Percentiles rank a stretch among this genome's conserved stretches.
Conservation (phyloP, 2,888 invertebrate genomes). For the Urechis unicinctus region DNA sequence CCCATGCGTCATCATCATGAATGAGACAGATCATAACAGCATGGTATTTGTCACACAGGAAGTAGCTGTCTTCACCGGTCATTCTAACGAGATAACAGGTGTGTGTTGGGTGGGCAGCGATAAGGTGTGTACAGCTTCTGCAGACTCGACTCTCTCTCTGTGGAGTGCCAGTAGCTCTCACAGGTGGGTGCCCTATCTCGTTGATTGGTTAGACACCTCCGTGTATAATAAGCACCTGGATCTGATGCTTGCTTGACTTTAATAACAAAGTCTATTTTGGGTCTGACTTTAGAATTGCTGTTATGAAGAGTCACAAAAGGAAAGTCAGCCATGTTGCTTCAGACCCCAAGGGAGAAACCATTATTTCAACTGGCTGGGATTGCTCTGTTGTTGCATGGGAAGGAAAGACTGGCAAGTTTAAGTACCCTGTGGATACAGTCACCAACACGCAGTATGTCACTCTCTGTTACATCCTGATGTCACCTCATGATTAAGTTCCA, state of each 20-base stretch:
- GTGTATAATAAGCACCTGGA: too few relatives aligned
- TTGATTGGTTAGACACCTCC: too few relatives aligned
- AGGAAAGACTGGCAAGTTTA: conserved; percentile 26
- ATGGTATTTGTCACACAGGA: too few relatives aligned
- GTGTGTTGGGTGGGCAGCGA: conserved; percentile 42
- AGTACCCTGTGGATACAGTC: too few relatives aligned
- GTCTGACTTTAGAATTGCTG: conserved; percentile 10
- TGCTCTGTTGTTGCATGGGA: conserved; percentile 43
- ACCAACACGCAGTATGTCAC: too few relatives aligned
- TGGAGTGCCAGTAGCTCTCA: conserved; percentile 44
- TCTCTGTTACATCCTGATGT: too few relatives aligned
- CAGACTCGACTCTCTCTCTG: conserved; percentile 38
- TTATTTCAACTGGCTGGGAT: conserved; percentile 49
- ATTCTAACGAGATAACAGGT: conserved; percentile 38
- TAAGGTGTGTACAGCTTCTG: conserved; percentile 40
- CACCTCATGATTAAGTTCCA: too few relatives aligned
- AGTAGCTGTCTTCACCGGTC: conserved; percentile 35
- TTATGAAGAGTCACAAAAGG: conserved; percentile 40
- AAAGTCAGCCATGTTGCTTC: conserved; percentile 38
- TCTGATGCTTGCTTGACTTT: not conserved
- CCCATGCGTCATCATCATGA: too few relatives aligned
- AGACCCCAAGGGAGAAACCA: conserved; percentile 30
- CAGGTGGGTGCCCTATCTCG: too few relatives aligned
- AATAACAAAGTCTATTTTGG: not conserved
- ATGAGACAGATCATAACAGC: too few relatives aligned